Percentiles rank a stretch among this genome's conserved stretches.
Evolutionary conservation across 2,113 vertebrate species (phyloP).

Genomic region (Petrocephalus microphthalmus): DNA sequence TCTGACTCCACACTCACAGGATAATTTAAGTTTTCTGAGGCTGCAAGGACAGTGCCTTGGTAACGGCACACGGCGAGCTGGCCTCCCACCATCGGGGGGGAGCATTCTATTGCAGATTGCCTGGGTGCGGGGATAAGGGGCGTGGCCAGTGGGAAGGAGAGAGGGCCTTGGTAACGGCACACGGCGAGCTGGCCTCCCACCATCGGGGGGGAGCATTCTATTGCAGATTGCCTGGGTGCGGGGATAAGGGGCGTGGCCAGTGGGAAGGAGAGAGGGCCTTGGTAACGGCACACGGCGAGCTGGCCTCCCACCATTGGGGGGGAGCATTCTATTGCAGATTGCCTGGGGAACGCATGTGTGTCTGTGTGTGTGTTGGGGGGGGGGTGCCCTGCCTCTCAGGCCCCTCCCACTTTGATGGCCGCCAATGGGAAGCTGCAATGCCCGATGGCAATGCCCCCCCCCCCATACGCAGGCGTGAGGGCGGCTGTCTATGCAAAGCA

Average conservation of each 20-base stretch:
- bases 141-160: too few relatives aligned
- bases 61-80: not conserved
- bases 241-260: too few relatives aligned
- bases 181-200: not conserved
- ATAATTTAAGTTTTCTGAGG: slow-evolving; percentile 15
- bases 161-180: not conserved
- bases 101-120: not conserved
- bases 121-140: too few relatives aligned
- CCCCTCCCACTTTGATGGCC: not conserved
- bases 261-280: too few relatives aligned
- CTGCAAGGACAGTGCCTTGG: not conserved
- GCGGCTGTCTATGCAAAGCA: not conserved
- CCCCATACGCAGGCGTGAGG: not conserved
- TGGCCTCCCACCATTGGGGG: not conserved
- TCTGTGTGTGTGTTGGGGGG: not conserved
- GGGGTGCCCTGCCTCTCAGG: not conserved
- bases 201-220: not conserved
- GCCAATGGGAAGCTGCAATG: not conserved
- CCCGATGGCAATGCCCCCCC: not conserved
- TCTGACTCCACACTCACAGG: not conserved
- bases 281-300: not conserved
- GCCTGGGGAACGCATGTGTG: not conserved
- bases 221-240: not conserved
- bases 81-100: not conserved
- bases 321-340: not conserved